phyloP scores from a whole-genome alignment of 2,797 vertebrate species.

The Centroberyx gerrardi region DNA sequence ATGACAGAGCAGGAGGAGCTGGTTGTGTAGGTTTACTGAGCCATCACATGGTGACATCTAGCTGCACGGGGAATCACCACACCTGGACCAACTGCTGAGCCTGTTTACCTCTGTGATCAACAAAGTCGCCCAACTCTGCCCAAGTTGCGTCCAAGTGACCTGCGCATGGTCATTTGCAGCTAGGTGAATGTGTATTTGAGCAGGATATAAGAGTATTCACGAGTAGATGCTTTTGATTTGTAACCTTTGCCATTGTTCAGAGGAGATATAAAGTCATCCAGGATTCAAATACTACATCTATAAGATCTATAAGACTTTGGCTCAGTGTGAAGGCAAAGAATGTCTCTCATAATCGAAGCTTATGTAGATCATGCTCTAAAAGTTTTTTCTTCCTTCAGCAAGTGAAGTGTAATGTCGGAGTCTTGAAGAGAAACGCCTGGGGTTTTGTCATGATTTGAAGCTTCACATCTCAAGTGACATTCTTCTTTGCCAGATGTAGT shows the following conservation, averaged over 20 bases:
- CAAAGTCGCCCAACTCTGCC: constrained; percentile 32
- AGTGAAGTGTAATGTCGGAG: constrained; percentile 18
- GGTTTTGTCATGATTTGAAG: constrained; percentile 60
- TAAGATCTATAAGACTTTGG: background rate
- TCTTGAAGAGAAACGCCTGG: constrained; percentile 35
- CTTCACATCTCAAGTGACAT: constrained; percentile 57
- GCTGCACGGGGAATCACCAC: constrained; percentile 57
- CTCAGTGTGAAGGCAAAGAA: background rate
- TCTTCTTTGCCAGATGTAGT: constrained; percentile 69
- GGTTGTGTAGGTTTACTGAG: constrained; percentile 73
- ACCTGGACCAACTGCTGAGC: constrained; percentile 65
- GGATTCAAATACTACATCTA: background rate
- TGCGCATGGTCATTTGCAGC: background rate
- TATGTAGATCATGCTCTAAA: background rate
- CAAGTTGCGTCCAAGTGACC: background rate
- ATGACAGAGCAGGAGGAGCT: constrained; percentile 79
- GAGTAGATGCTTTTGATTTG: background rate
- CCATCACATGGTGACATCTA: constrained; percentile 69
- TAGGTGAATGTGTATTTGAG: background rate
- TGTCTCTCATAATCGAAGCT: background rate
- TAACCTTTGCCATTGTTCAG: no score
- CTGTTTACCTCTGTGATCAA: constrained; percentile 70
- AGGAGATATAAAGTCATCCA: background rate
- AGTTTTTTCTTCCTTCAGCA: constrained; percentile 17
- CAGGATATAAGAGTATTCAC: background rate